Percentiles rank a stretch among this genome's conserved stretches.
Evolutionary conservation across 2,888 invertebrate genomes (phyloP).

Genomic region (Ypsolopha scabrella): DNA sequence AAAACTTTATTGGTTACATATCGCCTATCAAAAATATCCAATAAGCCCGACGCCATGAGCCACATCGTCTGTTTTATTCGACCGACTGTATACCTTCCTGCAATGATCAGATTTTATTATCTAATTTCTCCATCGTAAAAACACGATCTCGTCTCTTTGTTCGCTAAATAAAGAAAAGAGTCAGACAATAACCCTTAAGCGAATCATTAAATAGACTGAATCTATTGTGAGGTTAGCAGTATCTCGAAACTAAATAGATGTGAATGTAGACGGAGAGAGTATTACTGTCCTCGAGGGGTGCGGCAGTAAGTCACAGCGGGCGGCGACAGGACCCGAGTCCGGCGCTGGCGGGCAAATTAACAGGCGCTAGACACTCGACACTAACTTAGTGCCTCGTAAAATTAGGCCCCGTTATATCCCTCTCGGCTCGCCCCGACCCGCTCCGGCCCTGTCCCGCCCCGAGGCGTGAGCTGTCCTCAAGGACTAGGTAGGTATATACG

Average conservation of each 20-base stretch:
- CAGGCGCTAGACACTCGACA: conserved; percentile 59
- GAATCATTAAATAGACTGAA: conserved; percentile 23
- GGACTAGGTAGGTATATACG: conserved; percentile 20
- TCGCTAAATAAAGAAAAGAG: conserved; percentile 19
- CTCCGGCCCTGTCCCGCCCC: conserved; percentile 23
- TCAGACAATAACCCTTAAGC: conserved; percentile 19
- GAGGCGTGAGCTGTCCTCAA: conserved; percentile 27
- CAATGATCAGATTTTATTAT: conserved; percentile 32
- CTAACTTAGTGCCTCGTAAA: conserved; percentile 67
- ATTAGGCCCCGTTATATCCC: conserved; percentile 59
- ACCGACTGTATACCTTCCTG: conserved; percentile 18
- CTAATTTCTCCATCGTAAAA: conserved; percentile 26
- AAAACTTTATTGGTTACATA: conserved; percentile 53
- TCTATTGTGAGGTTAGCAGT: conserved; percentile 20
- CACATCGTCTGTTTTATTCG: conserved; percentile 36
- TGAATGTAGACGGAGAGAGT: conserved; percentile 32
- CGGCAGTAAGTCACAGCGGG: conserved; percentile 58
- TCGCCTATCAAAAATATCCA: conserved; percentile 53
- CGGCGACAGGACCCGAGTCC: conserved; percentile 44
- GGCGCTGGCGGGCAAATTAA: conserved; percentile 58
- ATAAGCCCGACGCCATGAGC: conserved; percentile 45
- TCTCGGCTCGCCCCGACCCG: conserved; percentile 28
- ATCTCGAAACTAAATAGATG: conserved; percentile 24
- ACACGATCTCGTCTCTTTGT: conserved; percentile 9
- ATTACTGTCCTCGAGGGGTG: conserved; percentile 24